Evolutionary conservation across 1,140 invertebrate species (phyloP), one percentile per base, ranked within the genome.

Genomic region (Zaprionus taronus): DNA sequence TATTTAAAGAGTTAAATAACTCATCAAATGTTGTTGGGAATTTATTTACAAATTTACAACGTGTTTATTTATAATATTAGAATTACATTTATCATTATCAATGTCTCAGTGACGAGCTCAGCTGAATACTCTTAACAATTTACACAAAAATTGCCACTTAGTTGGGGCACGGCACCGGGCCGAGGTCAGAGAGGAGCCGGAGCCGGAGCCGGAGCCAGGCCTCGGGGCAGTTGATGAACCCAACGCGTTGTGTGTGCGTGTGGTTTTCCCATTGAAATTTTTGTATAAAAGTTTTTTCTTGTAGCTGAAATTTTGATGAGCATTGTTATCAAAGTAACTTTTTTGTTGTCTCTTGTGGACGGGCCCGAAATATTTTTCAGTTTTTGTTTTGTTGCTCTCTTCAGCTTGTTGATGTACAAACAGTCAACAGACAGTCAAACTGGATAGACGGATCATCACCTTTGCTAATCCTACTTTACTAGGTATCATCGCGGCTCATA

Each of bases 281-380:
- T 86, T 73, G 77, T 72, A 44, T 66, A 90, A 90, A 90, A 90
- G 79, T 82, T 90, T 90, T 89, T 85, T 80, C 85, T 90, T 90
- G 85, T 91, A 78, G 73, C 72, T 76, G 62, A 90, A 90, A 73
- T 85, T 85, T 90, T 90, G 81, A 90, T 90, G 85, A 82, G 82
- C 70, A 55, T 60, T 82, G 68, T 85, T 90, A 90, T 90, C 79
- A 90, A 90, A 76, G 41, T 68, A 73, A 72, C 63, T 84, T 90
- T 69, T 70, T 83, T 85, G 80, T 78, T 66, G 41, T 55, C 28
- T 51, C 47, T 51, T 11, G 56, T 44, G 44, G 64, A 9, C 36
- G 26, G 68, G 47, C 47, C 73, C 70, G 57, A 47, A 47, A 47
- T 9, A 66, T 67, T 49, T 55, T 17, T n/a, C 44, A 36, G 51